A percentile compares a stretch with the other conserved stretches of the same genome.
Evolutionary conservation across 2,797 vertebrate species (phyloP).

Genomic region (Danio choprae): DNA sequence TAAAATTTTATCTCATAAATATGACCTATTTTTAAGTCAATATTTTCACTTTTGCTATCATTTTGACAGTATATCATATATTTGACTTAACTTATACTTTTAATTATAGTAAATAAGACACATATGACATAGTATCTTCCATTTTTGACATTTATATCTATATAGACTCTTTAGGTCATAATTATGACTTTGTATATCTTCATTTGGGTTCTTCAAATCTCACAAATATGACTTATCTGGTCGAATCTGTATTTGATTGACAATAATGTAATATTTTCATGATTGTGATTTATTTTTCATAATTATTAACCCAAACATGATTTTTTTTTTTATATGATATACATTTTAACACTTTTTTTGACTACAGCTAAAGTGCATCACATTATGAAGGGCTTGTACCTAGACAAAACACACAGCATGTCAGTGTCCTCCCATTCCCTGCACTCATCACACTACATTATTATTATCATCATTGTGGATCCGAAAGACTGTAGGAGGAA

Average conservation of each 20-base stretch:
- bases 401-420: background rate
- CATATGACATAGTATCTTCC: too few species aligned
- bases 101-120: too few species aligned
- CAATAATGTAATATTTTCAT: too few species aligned
- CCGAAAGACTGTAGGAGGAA: conserved; percentile 3
- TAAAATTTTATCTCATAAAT: too few species aligned
- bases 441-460: background rate
- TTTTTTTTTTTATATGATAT: too few species aligned
- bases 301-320: background rate
- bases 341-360: background rate
- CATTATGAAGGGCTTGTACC: background rate
- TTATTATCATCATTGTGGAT: background rate
- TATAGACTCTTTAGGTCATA: background rate
- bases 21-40: too few species aligned
- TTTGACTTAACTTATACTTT: too few species aligned
- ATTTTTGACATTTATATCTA: too few species aligned
- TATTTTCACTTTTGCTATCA: too few species aligned
- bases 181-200: background rate
- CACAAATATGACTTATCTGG: background rate
- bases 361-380: background rate
- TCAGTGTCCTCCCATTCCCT: background rate
- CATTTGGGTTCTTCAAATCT: too few species aligned
- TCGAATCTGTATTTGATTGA: background rate
- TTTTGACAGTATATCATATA: too few species aligned
- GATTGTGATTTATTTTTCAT: background rate